A percentile compares a stretch with the other conserved stretches of the same genome.
Evolutionary conservation across 2,888 invertebrate genomes (phyloP).

Genomic region (Philereme transversata): DNA sequence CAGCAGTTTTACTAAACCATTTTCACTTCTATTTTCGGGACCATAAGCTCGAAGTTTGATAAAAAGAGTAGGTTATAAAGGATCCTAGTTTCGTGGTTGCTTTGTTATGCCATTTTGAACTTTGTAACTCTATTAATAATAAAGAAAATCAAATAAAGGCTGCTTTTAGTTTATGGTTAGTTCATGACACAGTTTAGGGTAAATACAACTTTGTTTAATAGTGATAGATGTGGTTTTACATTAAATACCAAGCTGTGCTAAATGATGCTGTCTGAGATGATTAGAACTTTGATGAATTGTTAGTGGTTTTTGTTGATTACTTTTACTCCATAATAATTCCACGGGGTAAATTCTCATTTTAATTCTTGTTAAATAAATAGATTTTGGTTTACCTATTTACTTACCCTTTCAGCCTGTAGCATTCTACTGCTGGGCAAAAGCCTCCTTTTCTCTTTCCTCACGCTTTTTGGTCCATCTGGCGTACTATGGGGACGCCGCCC

Average conservation of each 20-base stretch:
- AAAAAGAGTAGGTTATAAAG: not conserved
- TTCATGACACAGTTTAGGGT: conserved; percentile 8
- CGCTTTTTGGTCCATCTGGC: too few relatives aligned
- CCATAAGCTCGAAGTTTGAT: not conserved
- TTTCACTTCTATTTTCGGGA: conserved; percentile 8
- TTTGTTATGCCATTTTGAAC: conserved; percentile 11
- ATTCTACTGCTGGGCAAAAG: too few relatives aligned
- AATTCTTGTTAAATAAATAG: too few relatives aligned
- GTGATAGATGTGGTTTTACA: conserved; percentile 24
- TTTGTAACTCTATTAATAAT: conserved; percentile 3
- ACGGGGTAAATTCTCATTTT: too few relatives aligned
- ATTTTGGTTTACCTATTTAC: too few relatives aligned
- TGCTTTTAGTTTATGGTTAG: conserved; percentile 1
- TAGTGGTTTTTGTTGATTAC: conserved; percentile 1
- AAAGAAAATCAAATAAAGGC: conserved; percentile 6
- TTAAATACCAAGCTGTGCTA: conserved; percentile 12
- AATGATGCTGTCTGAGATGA: conserved; percentile 15
- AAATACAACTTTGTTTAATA: conserved; percentile 15
- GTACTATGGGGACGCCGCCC: too few relatives aligned
- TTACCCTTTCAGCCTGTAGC: too few relatives aligned
- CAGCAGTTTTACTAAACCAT: conserved; percentile 9
- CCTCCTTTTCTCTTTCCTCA: too few relatives aligned
- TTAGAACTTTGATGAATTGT: conserved; percentile 26
- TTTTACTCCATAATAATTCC: too few relatives aligned
- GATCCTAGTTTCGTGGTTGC: conserved; percentile 4